Evolutionary conservation across 1,140 invertebrate genomes (phyloP).

Genomic region (Brachionus rotundiformis): DNA sequence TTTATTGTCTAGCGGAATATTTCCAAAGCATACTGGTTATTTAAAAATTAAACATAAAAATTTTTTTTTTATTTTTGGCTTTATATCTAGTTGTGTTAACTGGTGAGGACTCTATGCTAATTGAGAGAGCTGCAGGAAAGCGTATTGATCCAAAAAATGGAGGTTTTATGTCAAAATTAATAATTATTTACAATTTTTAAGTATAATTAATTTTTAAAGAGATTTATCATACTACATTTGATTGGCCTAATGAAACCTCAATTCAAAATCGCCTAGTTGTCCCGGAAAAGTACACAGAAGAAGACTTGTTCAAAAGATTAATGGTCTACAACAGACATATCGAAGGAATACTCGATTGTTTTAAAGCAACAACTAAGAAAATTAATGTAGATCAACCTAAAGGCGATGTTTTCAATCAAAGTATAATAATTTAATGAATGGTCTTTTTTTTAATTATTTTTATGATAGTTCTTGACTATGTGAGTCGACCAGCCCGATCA

Average conservation of each 20-base stretch:
- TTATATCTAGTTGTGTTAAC: constrained; percentile 59
- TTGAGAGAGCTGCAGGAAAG: constrained; percentile 63
- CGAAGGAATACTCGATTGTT: constrained; percentile 58
- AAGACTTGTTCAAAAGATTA: constrained; percentile 59
- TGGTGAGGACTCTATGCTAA: constrained; percentile 62
- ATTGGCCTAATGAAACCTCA: constrained; percentile 58
- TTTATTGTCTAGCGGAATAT: constrained; percentile 59
- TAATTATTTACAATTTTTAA: neutral
- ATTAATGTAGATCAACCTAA: constrained; percentile 65
- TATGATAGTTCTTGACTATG: constrained; percentile 37
- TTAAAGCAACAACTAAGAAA: constrained; percentile 56
- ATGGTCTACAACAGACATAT: constrained; percentile 58
- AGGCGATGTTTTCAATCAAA: constrained; percentile 63
- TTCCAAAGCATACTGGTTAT: constrained; percentile 63
- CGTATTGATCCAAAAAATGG: constrained; percentile 62
- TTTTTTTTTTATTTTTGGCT: neutral
- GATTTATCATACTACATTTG: constrained; percentile 64
- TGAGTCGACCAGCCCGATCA: constrained; percentile 55
- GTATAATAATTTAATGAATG: constrained; percentile 53
- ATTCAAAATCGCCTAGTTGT: constrained; percentile 58
- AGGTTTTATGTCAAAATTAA: constrained; percentile 55
- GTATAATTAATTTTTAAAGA: constrained; percentile 56
- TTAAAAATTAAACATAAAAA: constrained; percentile 33
- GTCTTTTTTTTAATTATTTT: neutral
- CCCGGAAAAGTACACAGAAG: constrained; percentile 57